Base-by-base conservation (phyloP, 2,113 vertebrate genomes). In the Tachuris rubrigastra region DNA sequence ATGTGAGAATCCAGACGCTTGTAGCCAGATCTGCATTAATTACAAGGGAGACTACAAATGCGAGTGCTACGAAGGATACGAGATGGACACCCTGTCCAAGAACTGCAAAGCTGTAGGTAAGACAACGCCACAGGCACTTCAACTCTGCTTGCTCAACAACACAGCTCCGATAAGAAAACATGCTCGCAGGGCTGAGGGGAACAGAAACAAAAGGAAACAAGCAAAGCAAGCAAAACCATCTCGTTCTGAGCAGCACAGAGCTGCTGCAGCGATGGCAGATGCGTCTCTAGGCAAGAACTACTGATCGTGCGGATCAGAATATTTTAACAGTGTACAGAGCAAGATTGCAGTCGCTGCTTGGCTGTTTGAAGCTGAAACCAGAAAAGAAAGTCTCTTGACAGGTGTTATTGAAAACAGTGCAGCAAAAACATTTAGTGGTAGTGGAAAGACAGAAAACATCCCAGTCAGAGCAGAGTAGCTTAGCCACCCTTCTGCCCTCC, bases 41-140 rank as follows among this genome's bases (percentile, higher is more conserved):
- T 99, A 99, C 97, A 99, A 99, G 97, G 99, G 99, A 37, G 99
- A 99, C 98, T 99, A 98, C 95, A 99, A 99, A 98, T 99, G 99
- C 7, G 99, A 99, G 94, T 99, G 99, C 97, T 98, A 99, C 81
- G 98, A 99, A 84, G 99, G 99, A 93, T 99, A 99, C 1, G 99
- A 99, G 98, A 99, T 99, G 99, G 99, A 99, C 97, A 98, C 98
- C 5, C 97, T 98, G 89, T 98, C 98, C 86, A 99, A 99, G 98
- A 99, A 98, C 97, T 99, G 99, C 99, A 99, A 99, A 96, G 99
- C 99, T 21, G 99, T 99, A 75, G 99, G 99, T 99, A 98, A 98
- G 99, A 49, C 14, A 33, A 35, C 1, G n/a, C 77, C 79, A 83
- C 88, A 78, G 81, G 88, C 85, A 30, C 41, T 77, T 30, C n/a